Base-by-base conservation (phyloP, 2,113 vertebrate species). In the Carassius gibelio region DNA sequence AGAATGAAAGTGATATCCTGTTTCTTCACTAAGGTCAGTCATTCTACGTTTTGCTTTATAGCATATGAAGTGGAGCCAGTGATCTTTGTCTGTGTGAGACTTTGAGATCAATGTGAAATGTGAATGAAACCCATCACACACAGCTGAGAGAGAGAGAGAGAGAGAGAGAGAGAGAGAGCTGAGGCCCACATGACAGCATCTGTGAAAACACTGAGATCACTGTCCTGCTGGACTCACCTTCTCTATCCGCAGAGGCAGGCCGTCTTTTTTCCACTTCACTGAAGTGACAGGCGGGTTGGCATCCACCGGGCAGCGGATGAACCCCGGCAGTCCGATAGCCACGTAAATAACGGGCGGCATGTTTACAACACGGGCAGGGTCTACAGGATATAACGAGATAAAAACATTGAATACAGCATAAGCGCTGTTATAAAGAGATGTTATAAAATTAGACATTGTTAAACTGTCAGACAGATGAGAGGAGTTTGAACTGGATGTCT, bases 211-310 rank as follows among this genome's bases (percentile, higher is more conserved):
- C 7, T 17, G 45, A 84, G 68, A 57, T 42, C 42, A 38, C 8
- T 59, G 38, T 13, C 8, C 38, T 48, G 42, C 38, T 5, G 10
- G 3, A 59, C 14, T 91, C 89, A 99, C 98, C 96, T 98, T 99
- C 85, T 99, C 98, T 0, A 99, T 95, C 90, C 97, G 94, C 86
- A 99, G 95, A 85, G 97, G 97, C 84, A 97, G 96, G 83, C 97
- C 96, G 2, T 99, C 98, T 93, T 99, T 99, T 93, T 97, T 99
- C 98, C 98, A 99, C 90, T 97, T 99, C 91, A 99, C 97, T 92
- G 96, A 90, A 8, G 95, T 98, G 78, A 97, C 96, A 0, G 97
- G 96, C 0, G 98, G 98, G 93, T 96, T 97, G 48, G 98, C 98
- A 69, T 99, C 98, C 3, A 96, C 96, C 11, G 98, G 97, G 92